These are phyloP conservation scores for Ondatra zibethicus DNA, from an alignment of 2,113 vertebrate genomes.

Conservation along the genomic window DNA sequence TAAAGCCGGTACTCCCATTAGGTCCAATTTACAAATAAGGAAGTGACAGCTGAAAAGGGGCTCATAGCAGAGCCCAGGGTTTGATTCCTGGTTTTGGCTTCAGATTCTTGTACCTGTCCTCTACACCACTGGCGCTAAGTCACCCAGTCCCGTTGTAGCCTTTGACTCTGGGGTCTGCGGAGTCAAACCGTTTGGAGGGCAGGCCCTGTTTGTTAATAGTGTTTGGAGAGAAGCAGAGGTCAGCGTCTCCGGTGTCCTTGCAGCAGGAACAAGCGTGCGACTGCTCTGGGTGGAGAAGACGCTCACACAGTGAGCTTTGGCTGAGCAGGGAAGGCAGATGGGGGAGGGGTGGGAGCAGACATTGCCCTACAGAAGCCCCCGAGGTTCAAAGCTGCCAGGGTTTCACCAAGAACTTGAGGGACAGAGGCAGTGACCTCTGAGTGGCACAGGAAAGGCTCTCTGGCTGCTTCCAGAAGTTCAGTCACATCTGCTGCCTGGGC, in stretches of 20 bases:
- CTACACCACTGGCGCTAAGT: neutral
- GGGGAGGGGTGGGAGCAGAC: fast-evolving
- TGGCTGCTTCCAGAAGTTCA: neutral
- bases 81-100: neutral
- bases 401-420: neutral
- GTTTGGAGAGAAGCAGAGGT: neutral
- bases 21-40: neutral
- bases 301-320: neutral
- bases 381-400: neutral
- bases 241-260: neutral
- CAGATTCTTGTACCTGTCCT: neutral
- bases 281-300: neutral
- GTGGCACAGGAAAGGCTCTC: neutral
- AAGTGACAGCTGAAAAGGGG: neutral
- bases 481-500: neutral
- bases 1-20: neutral
- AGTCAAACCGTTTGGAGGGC: neutral
- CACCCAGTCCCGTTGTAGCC: neutral
- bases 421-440: neutral
- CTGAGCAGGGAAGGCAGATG: neutral
- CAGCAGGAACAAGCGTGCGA: neutral
- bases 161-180: neutral
- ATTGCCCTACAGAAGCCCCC: neutral
- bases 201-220: neutral
- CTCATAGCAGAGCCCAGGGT: neutral